Percentiles rank a stretch among this genome's conserved stretches.
Evolutionary conservation across 2,797 vertebrate species (phyloP).

Genomic region (Eospalax fontanierii): DNA sequence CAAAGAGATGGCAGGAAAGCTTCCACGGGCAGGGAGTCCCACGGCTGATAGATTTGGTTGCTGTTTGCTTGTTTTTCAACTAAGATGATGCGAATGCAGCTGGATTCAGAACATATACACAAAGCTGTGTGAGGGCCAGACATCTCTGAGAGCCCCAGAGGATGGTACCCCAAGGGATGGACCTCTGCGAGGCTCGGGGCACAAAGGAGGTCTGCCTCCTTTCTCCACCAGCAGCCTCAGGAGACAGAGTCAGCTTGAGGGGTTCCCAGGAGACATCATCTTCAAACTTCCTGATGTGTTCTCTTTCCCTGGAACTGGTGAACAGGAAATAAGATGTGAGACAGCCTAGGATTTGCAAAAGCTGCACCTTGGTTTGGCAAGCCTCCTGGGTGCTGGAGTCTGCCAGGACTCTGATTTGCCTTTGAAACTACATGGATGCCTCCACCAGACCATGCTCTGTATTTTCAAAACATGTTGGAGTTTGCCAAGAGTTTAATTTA

Average conservation of each 20-base stretch:
- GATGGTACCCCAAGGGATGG: background rate
- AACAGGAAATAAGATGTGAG: constrained; percentile 59
- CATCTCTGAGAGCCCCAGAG: background rate
- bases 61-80: background rate
- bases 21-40: background rate
- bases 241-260: constrained; percentile 62
- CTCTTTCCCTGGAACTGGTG: constrained; percentile 50
- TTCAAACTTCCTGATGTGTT: constrained; percentile 9
- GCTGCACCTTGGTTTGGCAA: constrained; percentile 67
- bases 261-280: constrained; percentile 12
- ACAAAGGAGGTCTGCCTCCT: background rate
- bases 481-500: constrained; percentile 76
- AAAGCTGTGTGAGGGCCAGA: background rate
- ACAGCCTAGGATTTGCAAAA: constrained; percentile 45
- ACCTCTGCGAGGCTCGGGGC: background rate
- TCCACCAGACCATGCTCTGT: constrained; percentile 59
- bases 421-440: constrained; percentile 59
- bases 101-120: background rate
- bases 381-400: constrained; percentile 14
- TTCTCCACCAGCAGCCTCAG: background rate
- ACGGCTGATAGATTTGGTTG: background rate
- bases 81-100: background rate
- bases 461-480: constrained; percentile 62
- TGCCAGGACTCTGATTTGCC: constrained; percentile 58
- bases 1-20: background rate